phyloP scores from a whole-genome alignment of 2,797 vertebrate species.

The Onychomys arenicola region DNA sequence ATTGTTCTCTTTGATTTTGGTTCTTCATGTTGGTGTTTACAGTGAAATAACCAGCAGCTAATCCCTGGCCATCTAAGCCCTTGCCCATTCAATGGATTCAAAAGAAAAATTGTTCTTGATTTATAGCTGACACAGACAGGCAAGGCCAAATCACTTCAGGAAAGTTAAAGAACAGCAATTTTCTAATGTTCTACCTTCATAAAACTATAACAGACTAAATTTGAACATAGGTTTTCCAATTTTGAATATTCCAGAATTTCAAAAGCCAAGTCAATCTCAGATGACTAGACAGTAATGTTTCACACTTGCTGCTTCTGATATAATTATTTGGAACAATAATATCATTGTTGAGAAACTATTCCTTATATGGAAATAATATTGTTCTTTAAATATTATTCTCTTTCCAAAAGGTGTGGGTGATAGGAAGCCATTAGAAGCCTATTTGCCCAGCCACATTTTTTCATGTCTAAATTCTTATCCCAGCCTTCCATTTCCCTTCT shows the following conservation, averaged over 20 bases:
- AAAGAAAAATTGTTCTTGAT: constrained; percentile 7
- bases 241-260: neutral
- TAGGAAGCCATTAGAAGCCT: neutral
- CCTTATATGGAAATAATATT: neutral
- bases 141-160: neutral
- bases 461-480: constrained; percentile 4
- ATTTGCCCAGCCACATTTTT: neutral
- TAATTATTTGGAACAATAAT: neutral
- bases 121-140: neutral
- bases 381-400: neutral
- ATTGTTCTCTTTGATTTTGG: neutral
- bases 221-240: neutral
- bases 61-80: neutral
- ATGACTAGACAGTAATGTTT: neutral
- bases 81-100: neutral
- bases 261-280: neutral
- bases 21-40: neutral
- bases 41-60: constrained; percentile 35
- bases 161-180: neutral
- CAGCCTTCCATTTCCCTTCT: neutral
- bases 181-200: neutral
- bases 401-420: neutral
- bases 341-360: neutral
- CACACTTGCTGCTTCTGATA: neutral
- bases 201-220: neutral